Base-by-base conservation (phyloP, 2,797 vertebrate genomes). In the Eurystomus glaucurus region DNA sequence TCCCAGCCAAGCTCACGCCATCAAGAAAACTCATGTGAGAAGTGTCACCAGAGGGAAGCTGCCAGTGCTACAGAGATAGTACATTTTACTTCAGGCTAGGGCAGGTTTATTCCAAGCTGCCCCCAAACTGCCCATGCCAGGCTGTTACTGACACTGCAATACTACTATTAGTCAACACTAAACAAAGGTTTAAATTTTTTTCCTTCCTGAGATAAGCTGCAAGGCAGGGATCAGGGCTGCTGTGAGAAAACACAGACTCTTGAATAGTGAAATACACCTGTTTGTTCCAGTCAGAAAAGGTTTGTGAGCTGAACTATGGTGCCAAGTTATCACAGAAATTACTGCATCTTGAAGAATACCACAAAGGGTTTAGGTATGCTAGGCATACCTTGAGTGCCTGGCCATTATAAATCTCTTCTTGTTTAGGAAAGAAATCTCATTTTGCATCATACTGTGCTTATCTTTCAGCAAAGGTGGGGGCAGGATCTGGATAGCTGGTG, bases 401-500 rank as follows among this genome's bases (percentile, higher is more conserved):
- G 62, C 75, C 54, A 23, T 81, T 93, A 75, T 69, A 90, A 88
- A 94, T 90, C 81, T 93, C 57, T 29, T 57, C 58, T 83, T 78
- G 43, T 93, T 94, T 86, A 78, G 58, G 54, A 88, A 91, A 81
- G 65, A 94, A 92, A 76, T 78, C 71, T 81, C 50, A 62, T 93
- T 94, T 97, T 95, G 75, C 79, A 75, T 69, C 61, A 80, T 69
- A 55, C 25, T 23, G 25, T 41, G 25, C 68, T 96, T 95, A 94
- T 91, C 89, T 96, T 78, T 84, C 39, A 81, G 91, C 82, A 88
- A 61, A 88, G 85, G 61, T 2, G 9, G 80, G 70, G 64, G 43
- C 85, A 94, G 61, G 23, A 76, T 65, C 39, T 50, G 45, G 80
- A 39, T 68, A 41, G 41, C 78, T 85, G 64, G 33, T 91, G 61